Base-by-base conservation (phyloP, 2,888 invertebrate species). In the Drosophila subquinaria region DNA sequence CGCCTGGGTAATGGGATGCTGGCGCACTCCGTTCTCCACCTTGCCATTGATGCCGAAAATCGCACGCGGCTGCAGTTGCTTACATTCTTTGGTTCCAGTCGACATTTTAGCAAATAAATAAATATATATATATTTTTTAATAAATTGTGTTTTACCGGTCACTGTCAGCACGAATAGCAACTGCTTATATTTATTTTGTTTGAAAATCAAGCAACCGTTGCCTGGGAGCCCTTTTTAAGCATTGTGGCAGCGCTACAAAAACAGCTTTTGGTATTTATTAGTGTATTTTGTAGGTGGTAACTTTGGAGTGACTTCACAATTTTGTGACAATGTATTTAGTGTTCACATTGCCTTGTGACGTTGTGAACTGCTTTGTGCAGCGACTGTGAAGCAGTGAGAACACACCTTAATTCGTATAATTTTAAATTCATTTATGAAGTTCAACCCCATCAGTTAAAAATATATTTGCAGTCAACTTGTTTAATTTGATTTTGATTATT, bases 11-110 rank as follows among this genome's bases (percentile, higher is more conserved):
- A 95, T 94, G 0, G 96, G 96, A 92, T 97, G 97, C 10, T 96
- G 93, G 71, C 95, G 95, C 2, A 97, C 93, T 0, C 96, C 96
- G 72, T 93, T 93, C 69, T 88, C 91, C 17, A 93, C 93, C 65
- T 91, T 79, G 17, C 97, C 97, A 93, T 97, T 96, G 93, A 97
- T 97, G 55, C 96, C 97, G 81, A 97, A 96, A 69, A 97, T 96
- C 48, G 95, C 95, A 61, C 94, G 94, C 4, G 96, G 92, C 84
- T 95, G 94, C 63, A 97, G 93, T 86, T 94, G 77, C 20, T 94
- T 87, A 90, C 92, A 66, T 55, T 67, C 50, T 36, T 70, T 73
- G 11, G 35, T 15, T 1, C 59, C 52, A 3, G 53, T 57, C 5
- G 68, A 67, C 82, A 71, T 85, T 76, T 40, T 70, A 23, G 20